phyloP scores from a whole-genome alignment of 2,797 vertebrate species.

The Dendrocincla fuliginosa region DNA sequence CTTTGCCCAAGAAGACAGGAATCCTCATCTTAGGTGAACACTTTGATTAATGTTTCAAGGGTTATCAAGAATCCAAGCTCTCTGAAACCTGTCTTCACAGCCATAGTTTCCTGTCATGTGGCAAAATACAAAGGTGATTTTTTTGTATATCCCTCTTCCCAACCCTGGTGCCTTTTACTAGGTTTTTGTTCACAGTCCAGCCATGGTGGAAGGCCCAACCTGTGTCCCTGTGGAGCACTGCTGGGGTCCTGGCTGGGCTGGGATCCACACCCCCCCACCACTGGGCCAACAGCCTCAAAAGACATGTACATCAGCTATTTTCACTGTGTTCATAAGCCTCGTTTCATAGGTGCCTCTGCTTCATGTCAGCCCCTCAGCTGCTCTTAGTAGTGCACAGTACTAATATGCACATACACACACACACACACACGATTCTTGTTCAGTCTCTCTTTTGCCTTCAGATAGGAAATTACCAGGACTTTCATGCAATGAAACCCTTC shows the following conservation, averaged over 20 bases:
- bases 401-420: too few species aligned
- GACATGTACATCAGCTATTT: background rate
- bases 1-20: background rate
- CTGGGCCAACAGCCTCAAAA: too few species aligned
- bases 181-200: background rate
- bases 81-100: background rate
- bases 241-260: background rate
- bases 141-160: background rate
- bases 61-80: background rate
- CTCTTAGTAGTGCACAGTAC: rapidly evolving
- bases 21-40: background rate
- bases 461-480: background rate
- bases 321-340: background rate
- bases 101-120: rapidly evolving
- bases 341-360: background rate
- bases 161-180: background rate
- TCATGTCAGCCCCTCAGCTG: background rate
- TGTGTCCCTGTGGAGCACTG: background rate
- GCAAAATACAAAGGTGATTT: background rate
- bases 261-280: rapidly evolving
- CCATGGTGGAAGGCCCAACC: background rate
- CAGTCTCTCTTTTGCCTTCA: background rate
- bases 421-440: background rate
- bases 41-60: background rate
- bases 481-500: background rate